Base-by-base conservation (phyloP, 1,140 invertebrate species). In the Nephila pilipes region DNA sequence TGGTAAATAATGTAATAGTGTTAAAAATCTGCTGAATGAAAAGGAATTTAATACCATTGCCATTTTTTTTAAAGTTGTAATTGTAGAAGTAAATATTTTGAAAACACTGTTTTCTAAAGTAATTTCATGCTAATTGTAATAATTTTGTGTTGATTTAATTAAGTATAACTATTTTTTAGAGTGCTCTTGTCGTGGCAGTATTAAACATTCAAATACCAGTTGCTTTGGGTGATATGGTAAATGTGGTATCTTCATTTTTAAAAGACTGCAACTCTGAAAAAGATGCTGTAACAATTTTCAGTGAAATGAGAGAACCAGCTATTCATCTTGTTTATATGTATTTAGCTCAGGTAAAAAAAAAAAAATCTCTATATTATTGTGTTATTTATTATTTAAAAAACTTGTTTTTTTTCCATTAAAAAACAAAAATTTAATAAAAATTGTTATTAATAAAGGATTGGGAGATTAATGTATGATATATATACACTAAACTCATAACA, bases 121-220 rank as follows among this genome's bases (percentile, higher is more conserved):
- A 57, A 55, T 54, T 75, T 79, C 25, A 25, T 54, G 96, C 96
- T 54, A 95, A 97, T 90, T 75, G 14, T 95, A 95, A 85, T 97
- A 94, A 96, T 96, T 96, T 38, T 94, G 57, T 93, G 60, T 87
- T 93, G 89, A 89, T 63, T 80, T 90, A 93, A 79, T n/a, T 57
- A 89, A 57, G 6, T 80, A 14, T 36, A 57, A 83, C 90, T 36
- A 87, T 58, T 90, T 96, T 96, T 87, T 95, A 98, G 98, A 97
- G 97, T 94, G 97, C 98, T 20, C 95, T 98, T 54, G 95, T 97
- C 94, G 97, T 98, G 85, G 98, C 98, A 1, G 94, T 97, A 80
- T 96, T 98, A 90, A 98, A 98, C 95, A 98, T 98, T 93, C 96
- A 97, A 95, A 97, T 98, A 94, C 98, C 98, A 1, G 96, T 97